A percentile compares a stretch with the other conserved stretches of the same genome.
These are phyloP conservation scores for Glyptemys insculpta DNA, from an alignment of 2,797 vertebrate species.

Conservation along the genomic window DNA sequence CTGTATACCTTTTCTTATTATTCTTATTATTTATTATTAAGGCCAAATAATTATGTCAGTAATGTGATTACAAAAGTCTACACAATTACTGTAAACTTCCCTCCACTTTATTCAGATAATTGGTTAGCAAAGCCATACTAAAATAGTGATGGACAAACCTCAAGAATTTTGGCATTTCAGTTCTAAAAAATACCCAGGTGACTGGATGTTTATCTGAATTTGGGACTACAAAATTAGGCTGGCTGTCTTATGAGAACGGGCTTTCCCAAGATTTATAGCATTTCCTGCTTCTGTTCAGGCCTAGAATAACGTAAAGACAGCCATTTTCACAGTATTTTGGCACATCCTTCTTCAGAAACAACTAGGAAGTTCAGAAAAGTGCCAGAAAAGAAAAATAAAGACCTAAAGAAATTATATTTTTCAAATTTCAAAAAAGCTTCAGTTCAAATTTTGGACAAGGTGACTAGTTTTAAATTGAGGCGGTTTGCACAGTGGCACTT, in stretches of 20 bases:
- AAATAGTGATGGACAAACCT: neutral
- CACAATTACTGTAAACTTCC: neutral
- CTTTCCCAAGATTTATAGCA: neutral
- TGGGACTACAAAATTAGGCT: neutral
- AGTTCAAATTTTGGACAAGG: neutral
- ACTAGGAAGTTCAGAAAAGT: neutral
- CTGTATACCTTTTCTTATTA: neutral
- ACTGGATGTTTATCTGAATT: neutral
- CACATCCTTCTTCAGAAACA: neutral
- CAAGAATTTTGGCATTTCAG: neutral
- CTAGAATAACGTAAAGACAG: neutral
- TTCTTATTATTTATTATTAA: neutral
- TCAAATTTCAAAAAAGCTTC: neutral
- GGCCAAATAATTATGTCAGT: neutral
- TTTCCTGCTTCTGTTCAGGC: fast-evolving
- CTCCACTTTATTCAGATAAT: neutral
- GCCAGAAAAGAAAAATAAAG: neutral
- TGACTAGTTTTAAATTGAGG: neutral
- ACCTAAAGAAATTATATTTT: neutral
- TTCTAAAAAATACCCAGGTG: neutral
- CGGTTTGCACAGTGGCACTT: neutral
- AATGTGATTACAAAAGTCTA: neutral
- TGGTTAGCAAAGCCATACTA: neutral
- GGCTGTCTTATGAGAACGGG: neutral
- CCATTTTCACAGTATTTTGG: neutral